These are phyloP conservation scores for Xiphydria camelus DNA, from an alignment of 2,888 invertebrate genomes.

Conservation along the genomic window DNA sequence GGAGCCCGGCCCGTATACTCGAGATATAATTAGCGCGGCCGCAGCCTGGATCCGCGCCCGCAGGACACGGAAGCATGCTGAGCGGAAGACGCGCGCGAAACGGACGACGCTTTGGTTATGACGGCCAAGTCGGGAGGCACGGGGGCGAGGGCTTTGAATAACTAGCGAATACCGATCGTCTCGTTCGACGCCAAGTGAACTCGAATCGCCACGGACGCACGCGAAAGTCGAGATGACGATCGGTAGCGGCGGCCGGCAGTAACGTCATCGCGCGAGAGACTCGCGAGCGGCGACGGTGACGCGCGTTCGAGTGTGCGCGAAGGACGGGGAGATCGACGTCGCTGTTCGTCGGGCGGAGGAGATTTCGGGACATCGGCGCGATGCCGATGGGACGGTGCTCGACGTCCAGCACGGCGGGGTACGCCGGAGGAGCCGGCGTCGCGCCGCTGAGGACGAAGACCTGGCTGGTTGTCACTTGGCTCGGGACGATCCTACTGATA, in stretches of 20 bases:
- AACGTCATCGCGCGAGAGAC: slow-evolving; percentile 13
- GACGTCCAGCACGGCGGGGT: too few relatives aligned
- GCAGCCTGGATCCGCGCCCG: neutral
- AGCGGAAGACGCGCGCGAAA: slow-evolving; percentile 5
- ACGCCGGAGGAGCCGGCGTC: too few relatives aligned
- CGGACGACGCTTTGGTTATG: slow-evolving; percentile 36
- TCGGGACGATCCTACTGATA: slow-evolving; percentile 43
- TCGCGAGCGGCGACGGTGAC: slow-evolving; percentile 9
- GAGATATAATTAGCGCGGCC: neutral
- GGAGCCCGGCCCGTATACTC: neutral
- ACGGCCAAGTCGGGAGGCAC: slow-evolving; percentile 50
- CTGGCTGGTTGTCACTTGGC: slow-evolving; percentile 37
- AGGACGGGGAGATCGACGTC: slow-evolving; percentile 2
- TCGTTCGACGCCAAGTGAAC: slow-evolving; percentile 4
- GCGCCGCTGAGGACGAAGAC: slow-evolving; percentile 34
- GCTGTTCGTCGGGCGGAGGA: too few relatives aligned
- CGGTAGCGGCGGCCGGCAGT: slow-evolving; percentile 13
- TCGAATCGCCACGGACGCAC: neutral
- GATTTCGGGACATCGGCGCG: too few relatives aligned
- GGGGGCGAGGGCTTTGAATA: slow-evolving; percentile 15
- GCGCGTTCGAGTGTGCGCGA: slow-evolving; percentile 9
- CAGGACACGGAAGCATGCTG: neutral
- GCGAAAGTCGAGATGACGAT: neutral
- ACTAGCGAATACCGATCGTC: slow-evolving; percentile 18
- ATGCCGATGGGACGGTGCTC: too few relatives aligned